phyloP scores from a whole-genome alignment of 2,113 vertebrate genomes.

The Ptilonorhynchus violaceus region DNA sequence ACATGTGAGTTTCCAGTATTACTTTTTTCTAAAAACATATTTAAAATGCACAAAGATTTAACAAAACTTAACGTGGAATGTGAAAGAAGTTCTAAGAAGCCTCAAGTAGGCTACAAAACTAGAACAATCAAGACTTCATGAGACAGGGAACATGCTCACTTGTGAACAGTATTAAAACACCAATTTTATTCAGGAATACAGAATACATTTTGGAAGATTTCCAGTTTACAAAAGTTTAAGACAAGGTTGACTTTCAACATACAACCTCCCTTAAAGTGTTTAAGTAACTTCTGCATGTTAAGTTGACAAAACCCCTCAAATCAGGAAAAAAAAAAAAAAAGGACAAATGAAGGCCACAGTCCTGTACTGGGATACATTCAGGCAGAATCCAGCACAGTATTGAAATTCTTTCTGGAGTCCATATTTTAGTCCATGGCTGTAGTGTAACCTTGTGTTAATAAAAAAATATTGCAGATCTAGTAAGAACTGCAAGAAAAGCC shows the following conservation, averaged over 20 bases:
- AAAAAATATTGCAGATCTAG: not conserved
- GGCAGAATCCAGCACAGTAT: not conserved
- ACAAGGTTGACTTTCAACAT: not conserved
- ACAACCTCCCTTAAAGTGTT: constrained; percentile 20
- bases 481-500: not conserved
- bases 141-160: not conserved
- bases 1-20: not conserved
- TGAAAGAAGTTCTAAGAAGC: not conserved
- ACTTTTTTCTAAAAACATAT: not conserved
- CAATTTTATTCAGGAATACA: constrained; percentile 72
- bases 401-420: not conserved
- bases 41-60: not conserved
- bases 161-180: constrained; percentile 40
- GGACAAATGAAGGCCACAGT: not conserved
- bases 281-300: not conserved
- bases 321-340: not conserved
- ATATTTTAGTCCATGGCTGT: not conserved
- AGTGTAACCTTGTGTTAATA: not conserved
- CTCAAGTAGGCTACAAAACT: not conserved
- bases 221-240: constrained; percentile 65
- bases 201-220: constrained; percentile 54
- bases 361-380: not conserved
- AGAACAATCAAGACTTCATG: not conserved
- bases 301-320: not conserved
- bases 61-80: not conserved